Evolutionary conservation across 2,797 vertebrate species (phyloP), one percentile per base, ranked within the genome.

Genomic region (Falco concolor): DNA sequence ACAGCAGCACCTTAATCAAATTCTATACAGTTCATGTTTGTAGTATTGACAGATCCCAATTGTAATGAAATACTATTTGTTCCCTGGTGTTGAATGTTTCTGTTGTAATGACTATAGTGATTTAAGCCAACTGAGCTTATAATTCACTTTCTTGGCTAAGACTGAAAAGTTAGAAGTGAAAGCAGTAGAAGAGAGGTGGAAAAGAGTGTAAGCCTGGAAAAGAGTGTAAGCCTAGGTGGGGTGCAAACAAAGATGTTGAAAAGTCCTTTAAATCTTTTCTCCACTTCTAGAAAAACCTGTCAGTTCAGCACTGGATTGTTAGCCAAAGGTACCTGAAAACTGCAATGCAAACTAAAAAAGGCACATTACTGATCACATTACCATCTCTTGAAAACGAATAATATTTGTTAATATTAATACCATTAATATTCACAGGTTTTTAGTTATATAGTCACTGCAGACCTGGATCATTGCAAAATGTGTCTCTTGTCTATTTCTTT

Each of bases 11-110:
- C 89, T 88, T 67, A 92, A 93, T 91, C 54, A 84, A 84, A 88
- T 76, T 88, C 73, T 90, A 25, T 78, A 57, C 59, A 49, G 30
- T 73, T 87, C 9, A 4, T 86, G 72, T 90, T 89, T 82, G 54
- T 63, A 76, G n/a, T 93, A 95, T 94, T 88, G 93, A 93, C 76
- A 95, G 84, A 87, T 89, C 36, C 54, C 89, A 94, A 95, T 87
- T 94, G 61, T 76, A 91, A 90, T 52, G 67, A 94, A 93, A 95
- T 87, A 89, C 47, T 87, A 67, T 84, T 96, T 94, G 47, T 78
- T 95, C 67, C 88, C 83, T 90, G 70, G 61, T 78, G 89, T 63
- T 78, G 42, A 82, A 90, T 18, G 38, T 57, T 95, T 84, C 67
- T 91, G 14, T 70, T 54, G 19, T 75, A 93, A 93, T 93, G 44